A percentile compares a stretch with the other conserved stretches of the same genome.
These are phyloP conservation scores for Bhutanitis thaidina DNA, from an alignment of 2,888 invertebrate species.

Conservation along the genomic window DNA sequence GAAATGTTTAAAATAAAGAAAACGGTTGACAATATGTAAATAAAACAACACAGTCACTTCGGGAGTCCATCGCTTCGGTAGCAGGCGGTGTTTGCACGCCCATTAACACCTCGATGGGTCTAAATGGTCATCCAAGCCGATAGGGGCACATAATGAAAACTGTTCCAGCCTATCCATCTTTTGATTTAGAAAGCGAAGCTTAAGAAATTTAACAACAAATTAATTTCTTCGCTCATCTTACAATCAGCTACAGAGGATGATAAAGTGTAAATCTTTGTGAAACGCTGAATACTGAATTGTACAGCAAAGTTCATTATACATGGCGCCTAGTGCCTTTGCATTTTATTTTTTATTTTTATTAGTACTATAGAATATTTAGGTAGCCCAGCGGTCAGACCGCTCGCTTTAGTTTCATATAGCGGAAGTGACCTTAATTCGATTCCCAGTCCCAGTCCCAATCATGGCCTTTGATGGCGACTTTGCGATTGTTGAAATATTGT, in stretches of 20 bases:
- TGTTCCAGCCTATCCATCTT: conserved; percentile 34
- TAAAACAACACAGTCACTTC: conserved; percentile 2
- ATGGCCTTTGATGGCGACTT: too few species aligned
- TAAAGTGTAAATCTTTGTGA: neutral
- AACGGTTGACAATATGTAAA: conserved; percentile 9
- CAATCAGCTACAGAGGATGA: neutral
- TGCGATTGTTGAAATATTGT: too few species aligned
- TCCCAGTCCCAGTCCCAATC: too few species aligned
- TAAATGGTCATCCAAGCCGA: conserved; percentile 33
- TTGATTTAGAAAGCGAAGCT: conserved; percentile 35
- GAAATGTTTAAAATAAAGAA: neutral
- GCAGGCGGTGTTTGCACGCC: conserved; percentile 45
- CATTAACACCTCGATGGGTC: conserved; percentile 51
- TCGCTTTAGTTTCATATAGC: too few species aligned
- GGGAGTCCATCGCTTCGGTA: conserved; percentile 36
- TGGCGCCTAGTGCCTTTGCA: too few species aligned
- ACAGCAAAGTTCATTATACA: too few species aligned
- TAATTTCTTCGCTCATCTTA: conserved; percentile 2
- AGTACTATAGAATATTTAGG: too few species aligned
- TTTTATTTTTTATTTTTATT: too few species aligned
- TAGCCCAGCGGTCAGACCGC: too few species aligned
- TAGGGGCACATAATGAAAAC: conserved; percentile 41
- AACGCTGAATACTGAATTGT: too few species aligned
- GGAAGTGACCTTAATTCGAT: too few species aligned
- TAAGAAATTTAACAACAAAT: conserved; percentile 22